These are phyloP conservation scores for Phyllotreta cruciferae DNA, from an alignment of 2,888 invertebrate genomes.

Conservation along the genomic window DNA sequence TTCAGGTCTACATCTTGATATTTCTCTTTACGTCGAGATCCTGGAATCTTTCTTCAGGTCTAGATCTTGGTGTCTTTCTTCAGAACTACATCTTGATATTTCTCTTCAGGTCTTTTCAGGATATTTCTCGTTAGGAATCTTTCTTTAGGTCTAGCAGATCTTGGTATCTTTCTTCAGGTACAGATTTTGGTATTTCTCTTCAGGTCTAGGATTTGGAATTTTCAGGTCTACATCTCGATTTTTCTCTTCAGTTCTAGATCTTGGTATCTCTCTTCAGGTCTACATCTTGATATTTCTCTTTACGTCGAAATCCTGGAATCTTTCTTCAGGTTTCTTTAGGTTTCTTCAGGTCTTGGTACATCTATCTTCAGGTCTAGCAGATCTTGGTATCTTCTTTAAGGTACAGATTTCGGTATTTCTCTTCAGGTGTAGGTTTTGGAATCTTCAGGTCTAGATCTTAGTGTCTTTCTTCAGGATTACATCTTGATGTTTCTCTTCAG, in stretches of 20 bases:
- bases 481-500: neutral
- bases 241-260: neutral
- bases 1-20: too few species aligned
- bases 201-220: too few species aligned
- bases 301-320: neutral
- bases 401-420: neutral
- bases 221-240: too few species aligned
- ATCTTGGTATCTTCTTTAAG: neutral
- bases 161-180: neutral
- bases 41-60: too few species aligned
- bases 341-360: too few species aligned
- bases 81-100: too few species aligned
- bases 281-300: neutral
- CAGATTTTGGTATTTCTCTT: neutral
- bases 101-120: too few species aligned
- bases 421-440: neutral
- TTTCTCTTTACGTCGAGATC: too few species aligned
- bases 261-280: neutral
- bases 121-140: too few species aligned
- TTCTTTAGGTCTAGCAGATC: too few species aligned
- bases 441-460: neutral
- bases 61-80: too few species aligned
- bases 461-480: neutral
- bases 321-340: too few species aligned
- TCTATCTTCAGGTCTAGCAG: neutral